A percentile compares a stretch with the other conserved stretches of the same genome.
These are phyloP conservation scores for Philopotamus ludificatus DNA, from an alignment of 1,140 invertebrate genomes.

Conservation along the genomic window DNA sequence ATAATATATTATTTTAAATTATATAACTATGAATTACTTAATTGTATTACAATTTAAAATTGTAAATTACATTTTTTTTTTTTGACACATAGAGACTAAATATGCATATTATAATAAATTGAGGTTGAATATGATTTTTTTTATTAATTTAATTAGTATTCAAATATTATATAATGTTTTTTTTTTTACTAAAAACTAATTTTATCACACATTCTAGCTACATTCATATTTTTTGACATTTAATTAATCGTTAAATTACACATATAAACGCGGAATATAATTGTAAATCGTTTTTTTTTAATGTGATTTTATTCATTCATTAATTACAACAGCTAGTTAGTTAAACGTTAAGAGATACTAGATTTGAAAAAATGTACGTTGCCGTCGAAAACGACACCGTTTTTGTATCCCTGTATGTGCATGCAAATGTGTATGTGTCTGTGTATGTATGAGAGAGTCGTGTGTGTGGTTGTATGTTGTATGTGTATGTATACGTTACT, in stretches of 20 bases:
- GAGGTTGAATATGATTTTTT: conserved; percentile 26
- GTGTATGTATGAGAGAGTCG: too few species aligned
- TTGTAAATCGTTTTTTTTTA: conserved; percentile 33
- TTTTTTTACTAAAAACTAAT: conserved; percentile 37
- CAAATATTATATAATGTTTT: too few species aligned
- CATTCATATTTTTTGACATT: conserved; percentile 39
- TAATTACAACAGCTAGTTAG: conserved; percentile 36
- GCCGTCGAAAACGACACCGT: too few species aligned
- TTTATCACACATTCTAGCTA: conserved; percentile 43
- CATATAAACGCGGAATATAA: conserved; percentile 41
- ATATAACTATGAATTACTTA: conserved; percentile 17
- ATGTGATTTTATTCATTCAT: conserved; percentile 25
- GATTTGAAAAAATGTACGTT: too few species aligned
- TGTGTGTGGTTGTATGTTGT: too few species aligned
- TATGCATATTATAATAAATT: conserved; percentile 34
- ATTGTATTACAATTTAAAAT: conserved; percentile 25
- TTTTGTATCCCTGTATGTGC: too few species aligned
- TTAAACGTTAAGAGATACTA: not conserved
- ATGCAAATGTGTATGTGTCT: too few species aligned
- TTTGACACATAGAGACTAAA: conserved; percentile 41
- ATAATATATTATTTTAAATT: conserved; percentile 22
- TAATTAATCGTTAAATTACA: conserved; percentile 39
- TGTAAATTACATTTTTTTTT: conserved; percentile 9
- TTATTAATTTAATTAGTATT: conserved; percentile 27
- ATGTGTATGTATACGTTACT: too few species aligned